These are phyloP conservation scores for Australoheros scitulus DNA, from an alignment of 2,113 vertebrate genomes.

Conservation along the genomic window DNA sequence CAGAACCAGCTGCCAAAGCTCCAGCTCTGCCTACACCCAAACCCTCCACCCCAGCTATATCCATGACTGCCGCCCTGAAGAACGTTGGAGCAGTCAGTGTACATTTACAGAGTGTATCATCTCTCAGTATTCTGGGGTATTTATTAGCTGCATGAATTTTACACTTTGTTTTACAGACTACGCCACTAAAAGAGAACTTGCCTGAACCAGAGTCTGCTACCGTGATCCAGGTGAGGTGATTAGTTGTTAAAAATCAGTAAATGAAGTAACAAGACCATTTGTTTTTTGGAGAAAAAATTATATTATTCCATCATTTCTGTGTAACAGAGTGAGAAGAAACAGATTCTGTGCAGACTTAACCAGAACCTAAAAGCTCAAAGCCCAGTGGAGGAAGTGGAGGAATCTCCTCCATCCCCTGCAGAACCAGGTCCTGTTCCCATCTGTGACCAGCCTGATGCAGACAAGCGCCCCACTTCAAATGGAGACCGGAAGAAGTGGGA, in stretches of 20 bases:
- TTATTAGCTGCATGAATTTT: neutral
- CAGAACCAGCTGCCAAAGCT: constrained; percentile 76
- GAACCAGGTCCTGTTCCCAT: constrained; percentile 42
- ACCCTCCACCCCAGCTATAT: constrained; percentile 81
- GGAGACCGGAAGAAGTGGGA: constrained; percentile 89
- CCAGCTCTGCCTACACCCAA: constrained; percentile 68
- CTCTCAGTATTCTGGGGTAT: neutral
- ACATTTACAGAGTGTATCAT: neutral
- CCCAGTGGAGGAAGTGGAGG: constrained; percentile 64
- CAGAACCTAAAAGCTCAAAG: constrained; percentile 88
- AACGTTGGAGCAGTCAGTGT: constrained; percentile 91
- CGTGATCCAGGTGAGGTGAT: constrained; percentile 61
- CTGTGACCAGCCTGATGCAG: constrained; percentile 35
- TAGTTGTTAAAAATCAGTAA: neutral
- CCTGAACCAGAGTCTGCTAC: constrained; percentile 46
- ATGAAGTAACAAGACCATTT: neutral
- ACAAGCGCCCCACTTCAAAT: constrained; percentile 53
- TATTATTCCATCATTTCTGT: neutral
- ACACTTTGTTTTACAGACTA: constrained; percentile 53
- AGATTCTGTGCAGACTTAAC: constrained; percentile 92
- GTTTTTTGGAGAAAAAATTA: neutral
- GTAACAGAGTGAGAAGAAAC: constrained; percentile 87
- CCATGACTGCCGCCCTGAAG: constrained; percentile 94
- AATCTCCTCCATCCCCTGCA: constrained; percentile 4
- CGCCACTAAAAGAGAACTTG: constrained; percentile 59